Evolutionary conservation across 2,888 invertebrate genomes (phyloP).

Genomic region (Tolmerus cingulatus): DNA sequence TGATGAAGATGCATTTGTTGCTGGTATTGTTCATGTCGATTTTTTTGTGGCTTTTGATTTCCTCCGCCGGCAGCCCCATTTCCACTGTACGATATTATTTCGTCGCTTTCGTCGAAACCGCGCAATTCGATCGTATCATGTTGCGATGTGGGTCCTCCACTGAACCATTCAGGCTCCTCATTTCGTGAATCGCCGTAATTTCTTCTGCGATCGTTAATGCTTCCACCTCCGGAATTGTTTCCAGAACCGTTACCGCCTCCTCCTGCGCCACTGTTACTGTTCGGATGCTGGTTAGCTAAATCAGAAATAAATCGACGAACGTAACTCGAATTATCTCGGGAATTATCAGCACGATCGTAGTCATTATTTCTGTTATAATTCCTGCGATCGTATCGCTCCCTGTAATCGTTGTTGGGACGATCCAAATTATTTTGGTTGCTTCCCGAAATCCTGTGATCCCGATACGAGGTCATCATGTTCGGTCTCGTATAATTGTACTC

Average conservation of each 20-base stretch:
- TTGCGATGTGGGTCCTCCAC: constrained; percentile 89
- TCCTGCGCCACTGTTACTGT: constrained; percentile 49
- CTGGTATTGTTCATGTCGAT: constrained; percentile 32
- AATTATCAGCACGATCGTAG: constrained; percentile 49
- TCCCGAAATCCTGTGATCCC: constrained; percentile 39
- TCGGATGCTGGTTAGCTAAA: constrained; percentile 48
- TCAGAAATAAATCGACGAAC: constrained; percentile 51
- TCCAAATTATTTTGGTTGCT: constrained; percentile 46
- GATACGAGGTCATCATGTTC: neutral
- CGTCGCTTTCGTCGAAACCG: constrained; percentile 80
- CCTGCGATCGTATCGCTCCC: constrained; percentile 65
- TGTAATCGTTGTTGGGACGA: constrained; percentile 51
- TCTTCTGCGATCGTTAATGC: constrained; percentile 65
- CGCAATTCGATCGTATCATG: constrained; percentile 91
- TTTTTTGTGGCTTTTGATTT: constrained; percentile 23
- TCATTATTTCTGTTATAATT: constrained; percentile 64
- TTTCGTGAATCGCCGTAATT: constrained; percentile 70
- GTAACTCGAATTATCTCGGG: constrained; percentile 49
- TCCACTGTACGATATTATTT: constrained; percentile 44
- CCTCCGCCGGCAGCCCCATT: constrained; percentile 13
- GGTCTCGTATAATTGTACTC: constrained; percentile 57
- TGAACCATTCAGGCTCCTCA: constrained; percentile 92
- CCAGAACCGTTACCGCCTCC: constrained; percentile 50
- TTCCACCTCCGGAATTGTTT: constrained; percentile 56
- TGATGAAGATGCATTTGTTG: constrained; percentile 19